Percentiles rank a stretch among this genome's conserved stretches.
These are phyloP conservation scores for Drosophila sechellia DNA, from an alignment of 1,140 invertebrate genomes.

Conservation along the genomic window DNA sequence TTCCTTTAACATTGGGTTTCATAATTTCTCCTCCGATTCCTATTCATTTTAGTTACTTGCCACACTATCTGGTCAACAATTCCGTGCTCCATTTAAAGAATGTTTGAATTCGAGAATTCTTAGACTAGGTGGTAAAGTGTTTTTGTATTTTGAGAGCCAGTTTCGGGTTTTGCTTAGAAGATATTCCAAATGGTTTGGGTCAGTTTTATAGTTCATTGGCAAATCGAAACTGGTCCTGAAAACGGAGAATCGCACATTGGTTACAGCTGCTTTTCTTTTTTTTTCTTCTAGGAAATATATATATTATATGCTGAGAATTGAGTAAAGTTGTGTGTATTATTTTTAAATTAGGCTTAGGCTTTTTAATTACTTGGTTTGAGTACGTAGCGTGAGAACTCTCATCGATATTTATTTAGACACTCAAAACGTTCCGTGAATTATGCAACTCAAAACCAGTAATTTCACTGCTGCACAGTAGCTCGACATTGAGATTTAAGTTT, in stretches of 20 bases:
- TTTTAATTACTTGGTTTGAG: constrained; percentile 21
- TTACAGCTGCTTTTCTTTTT: constrained; percentile 64
- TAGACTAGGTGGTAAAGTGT: constrained; percentile 7
- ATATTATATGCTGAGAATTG: constrained; percentile 23
- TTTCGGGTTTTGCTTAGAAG: constrained; percentile 23
- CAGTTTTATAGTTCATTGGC: constrained; percentile 52
- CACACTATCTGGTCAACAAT: constrained; percentile 56
- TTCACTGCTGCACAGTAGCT: constrained; percentile 62
- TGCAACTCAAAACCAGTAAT: constrained; percentile 63
- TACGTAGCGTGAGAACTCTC: constrained; percentile 20
- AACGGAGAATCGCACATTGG: constrained; percentile 65
- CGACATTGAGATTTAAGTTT: constrained; percentile 37
- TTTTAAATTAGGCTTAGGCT: constrained; percentile 27
- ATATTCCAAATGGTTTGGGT: constrained; percentile 52
- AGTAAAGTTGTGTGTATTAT: constrained; percentile 37
- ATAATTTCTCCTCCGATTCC: constrained; percentile 10
- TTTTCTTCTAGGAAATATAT: constrained; percentile 46
- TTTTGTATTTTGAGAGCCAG: constrained; percentile 47
- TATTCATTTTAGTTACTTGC: constrained; percentile 40
- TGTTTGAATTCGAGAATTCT: constrained; percentile 29
- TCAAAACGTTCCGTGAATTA: constrained; percentile 55
- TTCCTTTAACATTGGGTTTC: constrained; percentile 62
- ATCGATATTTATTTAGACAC: constrained; percentile 31
- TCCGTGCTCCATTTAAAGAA: constrained; percentile 64
- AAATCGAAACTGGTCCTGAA: constrained; percentile 52